Evolutionary conservation across 2,113 vertebrate species (phyloP).

Genomic region (Dascyllus trimaculatus): DNA sequence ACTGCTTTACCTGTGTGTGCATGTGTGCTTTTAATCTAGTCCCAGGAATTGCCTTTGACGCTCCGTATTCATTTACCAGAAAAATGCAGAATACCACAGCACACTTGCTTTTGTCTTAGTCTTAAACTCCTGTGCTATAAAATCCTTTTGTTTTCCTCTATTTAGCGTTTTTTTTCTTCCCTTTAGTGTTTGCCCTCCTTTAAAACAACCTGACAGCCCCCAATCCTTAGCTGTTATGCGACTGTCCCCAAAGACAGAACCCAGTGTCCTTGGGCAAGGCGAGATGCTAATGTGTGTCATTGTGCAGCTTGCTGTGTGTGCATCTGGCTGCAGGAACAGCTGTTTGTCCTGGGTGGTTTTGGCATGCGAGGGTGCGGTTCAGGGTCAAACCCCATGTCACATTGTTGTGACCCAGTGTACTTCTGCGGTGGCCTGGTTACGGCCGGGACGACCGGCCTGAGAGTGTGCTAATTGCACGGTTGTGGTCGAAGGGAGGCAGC

Average conservation of each 20-base stretch:
- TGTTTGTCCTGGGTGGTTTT: slow-evolving; percentile 79
- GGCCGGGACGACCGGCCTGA: slow-evolving; percentile 56
- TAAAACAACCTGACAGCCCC: slow-evolving; percentile 37
- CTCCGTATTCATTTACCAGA: slow-evolving; percentile 5
- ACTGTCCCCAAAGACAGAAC: slow-evolving; percentile 28
- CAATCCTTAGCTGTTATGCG: background rate
- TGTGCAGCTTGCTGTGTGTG: slow-evolving; percentile 40
- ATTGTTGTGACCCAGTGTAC: slow-evolving; percentile 68
- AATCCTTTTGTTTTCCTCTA: slow-evolving; percentile 14
- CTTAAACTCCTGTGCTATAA: slow-evolving; percentile 41
- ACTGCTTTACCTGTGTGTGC: slow-evolving; percentile 53
- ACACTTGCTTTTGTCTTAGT: slow-evolving; percentile 35
- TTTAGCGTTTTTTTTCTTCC: slow-evolving; percentile 1
- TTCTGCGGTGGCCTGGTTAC: slow-evolving; percentile 65
- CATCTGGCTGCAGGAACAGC: slow-evolving; percentile 68
- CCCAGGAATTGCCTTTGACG: slow-evolving; percentile 18
- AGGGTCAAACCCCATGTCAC: slow-evolving; percentile 73
- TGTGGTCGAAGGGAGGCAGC: slow-evolving; percentile 65
- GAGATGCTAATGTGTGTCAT: slow-evolving; percentile 41
- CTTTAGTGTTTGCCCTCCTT: slow-evolving; percentile 31
- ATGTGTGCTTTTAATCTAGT: slow-evolving; percentile 19
- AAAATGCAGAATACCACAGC: slow-evolving; percentile 32
- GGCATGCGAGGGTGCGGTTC: slow-evolving; percentile 61
- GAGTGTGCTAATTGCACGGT: slow-evolving; percentile 76
- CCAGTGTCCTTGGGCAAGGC: slow-evolving; percentile 19